Evolutionary conservation across 2,888 invertebrate genomes (phyloP).

Genomic region (Cynaeus angustus): DNA sequence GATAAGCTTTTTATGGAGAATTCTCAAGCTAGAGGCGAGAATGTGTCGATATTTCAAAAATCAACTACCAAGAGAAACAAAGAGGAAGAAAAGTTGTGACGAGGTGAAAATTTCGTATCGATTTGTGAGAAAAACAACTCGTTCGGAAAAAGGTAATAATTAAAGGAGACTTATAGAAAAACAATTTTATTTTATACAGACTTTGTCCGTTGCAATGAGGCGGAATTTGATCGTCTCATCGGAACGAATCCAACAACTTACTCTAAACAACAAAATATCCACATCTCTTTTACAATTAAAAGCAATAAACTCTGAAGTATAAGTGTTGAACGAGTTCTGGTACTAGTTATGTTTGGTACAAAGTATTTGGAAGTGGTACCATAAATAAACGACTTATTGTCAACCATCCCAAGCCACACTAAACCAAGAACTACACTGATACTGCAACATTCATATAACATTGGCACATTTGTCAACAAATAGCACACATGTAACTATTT

Average conservation of each 20-base stretch:
- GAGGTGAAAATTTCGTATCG: constrained; percentile 1
- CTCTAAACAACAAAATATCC: constrained; percentile 37
- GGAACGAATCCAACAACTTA: constrained; percentile 23
- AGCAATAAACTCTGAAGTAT: constrained; percentile 46
- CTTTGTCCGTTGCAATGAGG: constrained; percentile 14
- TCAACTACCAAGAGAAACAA: neutral
- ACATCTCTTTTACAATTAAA: constrained; percentile 41
- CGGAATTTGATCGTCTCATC: constrained; percentile 9
- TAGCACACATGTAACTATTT: constrained; percentile 40
- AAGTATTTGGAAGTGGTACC: constrained; percentile 1
- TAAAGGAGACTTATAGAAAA: constrained; percentile 43
- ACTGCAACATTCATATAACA: constrained; percentile 46
- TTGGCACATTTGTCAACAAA: constrained; percentile 46
- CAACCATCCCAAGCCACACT: constrained; percentile 42
- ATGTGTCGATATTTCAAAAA: constrained; percentile 17
- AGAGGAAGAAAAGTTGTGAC: neutral
- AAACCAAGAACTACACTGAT: constrained; percentile 38
- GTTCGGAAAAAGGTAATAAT: neutral
- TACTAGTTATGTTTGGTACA: constrained; percentile 33
- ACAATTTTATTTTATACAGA: constrained; percentile 45
- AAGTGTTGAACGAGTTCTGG: constrained; percentile 30
- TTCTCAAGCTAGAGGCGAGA: neutral
- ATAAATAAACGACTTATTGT: constrained; percentile 31
- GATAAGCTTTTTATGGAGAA: constrained; percentile 23
- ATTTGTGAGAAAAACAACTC: neutral